These are phyloP conservation scores for Agrochola macilenta DNA, from an alignment of 2,888 invertebrate species.

Conservation along the genomic window DNA sequence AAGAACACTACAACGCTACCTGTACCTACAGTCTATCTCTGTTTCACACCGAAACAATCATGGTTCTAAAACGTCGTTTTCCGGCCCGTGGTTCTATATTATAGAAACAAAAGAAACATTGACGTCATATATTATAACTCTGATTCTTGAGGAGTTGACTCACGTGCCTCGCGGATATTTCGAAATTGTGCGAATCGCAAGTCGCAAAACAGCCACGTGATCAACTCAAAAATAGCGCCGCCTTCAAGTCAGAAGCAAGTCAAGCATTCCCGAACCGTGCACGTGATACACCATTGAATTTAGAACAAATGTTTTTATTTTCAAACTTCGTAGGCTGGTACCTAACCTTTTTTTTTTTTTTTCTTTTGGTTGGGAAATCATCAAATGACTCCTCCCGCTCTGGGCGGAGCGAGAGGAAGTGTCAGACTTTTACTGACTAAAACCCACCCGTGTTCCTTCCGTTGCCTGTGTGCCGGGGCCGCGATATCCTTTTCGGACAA, in stretches of 20 bases:
- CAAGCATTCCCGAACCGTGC: neutral
- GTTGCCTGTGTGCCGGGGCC: too few relatives aligned
- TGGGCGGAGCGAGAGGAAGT: too few relatives aligned
- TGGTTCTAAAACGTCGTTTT: neutral
- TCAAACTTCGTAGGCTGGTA: neutral
- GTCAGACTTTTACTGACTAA: too few relatives aligned
- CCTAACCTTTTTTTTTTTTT: too few relatives aligned
- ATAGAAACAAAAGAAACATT: neutral
- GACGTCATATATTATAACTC: slow-evolving; percentile 13
- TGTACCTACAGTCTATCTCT: neutral
- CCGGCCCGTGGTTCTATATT: neutral
- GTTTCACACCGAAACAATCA: neutral
- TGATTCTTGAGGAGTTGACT: slow-evolving; percentile 1
- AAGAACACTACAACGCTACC: neutral
- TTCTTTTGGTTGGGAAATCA: too few relatives aligned
- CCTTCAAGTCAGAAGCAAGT: neutral
- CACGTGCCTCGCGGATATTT: slow-evolving; percentile 19
- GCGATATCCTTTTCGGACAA: too few relatives aligned
- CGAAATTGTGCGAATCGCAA: neutral
- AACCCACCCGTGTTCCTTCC: too few relatives aligned
- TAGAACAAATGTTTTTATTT: neutral
- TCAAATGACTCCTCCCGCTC: too few relatives aligned
- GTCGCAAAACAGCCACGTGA: slow-evolving; percentile 9
- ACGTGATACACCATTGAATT: slow-evolving; percentile 1
- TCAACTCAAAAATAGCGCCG: slow-evolving; percentile 9